Evolutionary conservation across 2,888 invertebrate species (phyloP), one percentile per base, ranked within the genome.

Genomic region (Apocheima hispidaria): DNA sequence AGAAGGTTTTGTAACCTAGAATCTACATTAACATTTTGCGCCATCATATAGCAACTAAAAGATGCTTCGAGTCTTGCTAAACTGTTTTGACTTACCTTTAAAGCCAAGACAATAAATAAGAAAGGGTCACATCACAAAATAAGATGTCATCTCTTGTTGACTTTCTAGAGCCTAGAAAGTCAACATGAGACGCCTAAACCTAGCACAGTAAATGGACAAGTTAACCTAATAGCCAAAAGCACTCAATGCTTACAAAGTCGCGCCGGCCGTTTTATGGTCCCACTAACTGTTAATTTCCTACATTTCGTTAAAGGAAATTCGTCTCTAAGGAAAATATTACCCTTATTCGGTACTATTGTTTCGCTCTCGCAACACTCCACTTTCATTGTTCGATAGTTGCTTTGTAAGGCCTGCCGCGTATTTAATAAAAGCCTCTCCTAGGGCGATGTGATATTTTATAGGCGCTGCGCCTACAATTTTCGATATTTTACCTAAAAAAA

Each of bases 171-270:
- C n/a, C 79, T 78, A 79, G 82, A 80, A 81, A 84, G 83, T 86
- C 83, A 84, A 83, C 84, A 86, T 79, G 79, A 83, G 82, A 76
- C 72, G 76, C 75, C 77, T 80, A 86, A 87, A 86, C 84, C 80
- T 71, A 83, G 81, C 81, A 76, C 81, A 84, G 79, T 87, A 88
- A 90, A 92, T 90, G 89, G 88, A 79, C 83, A 82, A 89, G 87
- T 89, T 90, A 90, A 88, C 87, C 83, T 92, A 90, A 92, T 90
- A 91, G 92, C 90, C 78, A 79, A 92, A 92, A 92, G 89, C 92
- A 90, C 90, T 92, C 90, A 89, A 90, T 90, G 92, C 90, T 86
- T 87, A 89, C 89, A 87, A 88, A 90, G 87, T 90, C 88, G 82
- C 86, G 79, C 76, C 82, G 86, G 84, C 81, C 86, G 80, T 84